Conservation (phyloP, 2,888 invertebrate species). For the Dexiosoma caninum region DNA sequence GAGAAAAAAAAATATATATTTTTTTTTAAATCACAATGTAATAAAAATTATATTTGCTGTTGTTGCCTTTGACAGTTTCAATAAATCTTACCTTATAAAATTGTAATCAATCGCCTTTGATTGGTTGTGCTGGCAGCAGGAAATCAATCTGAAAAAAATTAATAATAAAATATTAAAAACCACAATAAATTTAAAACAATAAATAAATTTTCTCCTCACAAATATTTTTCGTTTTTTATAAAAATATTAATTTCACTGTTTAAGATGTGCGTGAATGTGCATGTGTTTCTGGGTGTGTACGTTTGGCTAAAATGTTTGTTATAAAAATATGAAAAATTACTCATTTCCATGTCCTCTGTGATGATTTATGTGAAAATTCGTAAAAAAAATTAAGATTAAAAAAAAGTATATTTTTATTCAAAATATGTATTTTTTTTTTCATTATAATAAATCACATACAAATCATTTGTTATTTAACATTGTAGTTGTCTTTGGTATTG, state of each 20-base stretch:
- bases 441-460: slow-evolving; percentile 43
- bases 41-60: not conserved
- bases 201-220: slow-evolving; percentile 12
- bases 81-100: slow-evolving; percentile 50
- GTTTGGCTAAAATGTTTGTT: no score
- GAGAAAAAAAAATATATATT: not conserved
- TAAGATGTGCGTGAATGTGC: not conserved
- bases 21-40: not conserved
- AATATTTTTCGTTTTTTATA: no score
- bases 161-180: slow-evolving; percentile 28
- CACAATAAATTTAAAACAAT: slow-evolving; percentile 42
- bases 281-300: no score
- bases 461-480: slow-evolving; percentile 41
- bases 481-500: slow-evolving; percentile 6
- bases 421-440: no score
- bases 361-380: slow-evolving; percentile 41
- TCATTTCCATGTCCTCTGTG: slow-evolving; percentile 33
- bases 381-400: not conserved
- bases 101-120: slow-evolving; percentile 40
- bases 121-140: slow-evolving; percentile 19
- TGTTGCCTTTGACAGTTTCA: slow-evolving; percentile 5
- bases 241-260: not conserved
- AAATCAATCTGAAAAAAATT: slow-evolving; percentile 47
- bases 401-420: not conserved
- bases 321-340: slow-evolving; percentile 42